phyloP scores from a whole-genome alignment of 2,797 vertebrate species.

The Galagoides demidoff region DNA sequence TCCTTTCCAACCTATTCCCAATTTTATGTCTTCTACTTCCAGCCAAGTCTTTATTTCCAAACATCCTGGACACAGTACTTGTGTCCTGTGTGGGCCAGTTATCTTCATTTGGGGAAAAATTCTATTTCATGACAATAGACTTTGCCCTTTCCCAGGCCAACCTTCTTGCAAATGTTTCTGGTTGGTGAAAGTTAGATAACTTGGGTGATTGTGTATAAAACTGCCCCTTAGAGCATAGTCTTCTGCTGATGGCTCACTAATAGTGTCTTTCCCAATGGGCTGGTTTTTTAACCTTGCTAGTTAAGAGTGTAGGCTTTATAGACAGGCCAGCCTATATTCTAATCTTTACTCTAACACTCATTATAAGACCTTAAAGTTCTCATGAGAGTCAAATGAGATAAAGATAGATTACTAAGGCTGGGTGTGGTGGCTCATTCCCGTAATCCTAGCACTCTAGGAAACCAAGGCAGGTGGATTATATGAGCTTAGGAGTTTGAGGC shows the following conservation, averaged over 20 bases:
- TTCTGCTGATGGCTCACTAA: not conserved
- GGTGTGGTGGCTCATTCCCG: too few relatives aligned
- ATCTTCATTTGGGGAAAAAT: slow-evolving; percentile 37
- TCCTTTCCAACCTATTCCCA: not conserved
- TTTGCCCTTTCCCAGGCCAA: not conserved
- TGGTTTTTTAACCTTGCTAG: not conserved
- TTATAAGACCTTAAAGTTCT: not conserved
- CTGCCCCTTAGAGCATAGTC: not conserved
- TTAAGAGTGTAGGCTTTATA: not conserved
- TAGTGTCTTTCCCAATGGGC: not conserved
- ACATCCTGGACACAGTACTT: not conserved
- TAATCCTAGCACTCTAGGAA: too few relatives aligned
- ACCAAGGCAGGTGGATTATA: too few relatives aligned
- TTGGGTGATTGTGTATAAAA: not conserved
- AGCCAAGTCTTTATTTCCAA: slow-evolving; percentile 34
- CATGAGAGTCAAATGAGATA: not conserved
- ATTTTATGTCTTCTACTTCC: not conserved
- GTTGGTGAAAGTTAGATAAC: not conserved
- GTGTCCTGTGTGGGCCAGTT: not conserved
- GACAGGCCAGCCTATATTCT: not conserved
- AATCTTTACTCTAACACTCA: not conserved
- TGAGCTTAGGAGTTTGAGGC: too few relatives aligned
- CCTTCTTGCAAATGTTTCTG: not conserved
- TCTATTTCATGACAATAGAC: not conserved
- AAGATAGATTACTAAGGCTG: not conserved